Conservation (phyloP, 2,797 vertebrate species). For the Alfaro cultratus region DNA sequence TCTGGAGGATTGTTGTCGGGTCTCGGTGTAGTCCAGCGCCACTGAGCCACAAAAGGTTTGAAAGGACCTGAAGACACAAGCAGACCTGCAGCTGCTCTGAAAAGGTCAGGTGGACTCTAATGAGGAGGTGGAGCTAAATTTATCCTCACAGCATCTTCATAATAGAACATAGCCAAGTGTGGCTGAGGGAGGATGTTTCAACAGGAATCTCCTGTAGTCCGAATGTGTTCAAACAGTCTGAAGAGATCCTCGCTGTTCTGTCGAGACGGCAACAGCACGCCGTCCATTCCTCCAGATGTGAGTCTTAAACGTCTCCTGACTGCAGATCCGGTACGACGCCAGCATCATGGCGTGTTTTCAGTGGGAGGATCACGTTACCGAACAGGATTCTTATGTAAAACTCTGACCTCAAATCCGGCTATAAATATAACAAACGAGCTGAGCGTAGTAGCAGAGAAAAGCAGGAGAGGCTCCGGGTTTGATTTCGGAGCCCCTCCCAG, state of each 20-base stretch:
- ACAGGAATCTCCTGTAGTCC: not conserved
- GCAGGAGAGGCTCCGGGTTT: not conserved
- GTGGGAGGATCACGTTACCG: constrained; percentile 30
- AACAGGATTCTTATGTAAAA: constrained; percentile 46
- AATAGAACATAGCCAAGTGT: not conserved
- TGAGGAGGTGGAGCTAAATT: constrained; percentile 3
- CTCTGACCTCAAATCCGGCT: constrained; percentile 24
- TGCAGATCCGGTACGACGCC: constrained; percentile 5
- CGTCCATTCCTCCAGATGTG: not conserved
- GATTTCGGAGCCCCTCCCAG: not conserved
- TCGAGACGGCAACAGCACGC: not conserved
- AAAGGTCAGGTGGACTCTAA: not conserved
- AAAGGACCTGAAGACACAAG: constrained; percentile 6
- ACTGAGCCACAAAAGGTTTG: constrained; percentile 15
- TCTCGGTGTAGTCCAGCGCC: constrained; percentile 16
- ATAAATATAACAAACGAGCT: constrained; percentile 33
- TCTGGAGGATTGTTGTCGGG: constrained; percentile 53
- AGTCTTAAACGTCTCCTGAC: not conserved
- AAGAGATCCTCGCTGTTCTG: not conserved
- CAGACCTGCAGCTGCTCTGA: not conserved
- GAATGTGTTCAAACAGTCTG: not conserved
- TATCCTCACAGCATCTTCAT: not conserved
- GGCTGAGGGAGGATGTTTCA: not conserved
- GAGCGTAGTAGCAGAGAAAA: not conserved
- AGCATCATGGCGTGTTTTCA: constrained; percentile 8